phyloP scores from a whole-genome alignment of 2,888 invertebrate species.

The Eupithecia centaureata region DNA sequence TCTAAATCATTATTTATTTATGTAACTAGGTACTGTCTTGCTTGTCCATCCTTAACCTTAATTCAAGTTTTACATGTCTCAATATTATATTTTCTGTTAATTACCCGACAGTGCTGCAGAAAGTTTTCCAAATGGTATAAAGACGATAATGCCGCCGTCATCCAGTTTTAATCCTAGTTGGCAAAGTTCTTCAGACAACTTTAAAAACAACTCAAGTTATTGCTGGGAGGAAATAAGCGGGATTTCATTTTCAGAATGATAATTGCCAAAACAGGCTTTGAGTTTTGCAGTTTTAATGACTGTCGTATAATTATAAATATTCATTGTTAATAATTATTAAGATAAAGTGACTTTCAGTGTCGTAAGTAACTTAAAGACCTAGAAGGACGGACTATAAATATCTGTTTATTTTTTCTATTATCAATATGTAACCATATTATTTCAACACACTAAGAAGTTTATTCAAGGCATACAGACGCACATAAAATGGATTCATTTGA shows the following conservation, averaged over 20 bases:
- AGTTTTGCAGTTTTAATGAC: not conserved
- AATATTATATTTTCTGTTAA: not conserved
- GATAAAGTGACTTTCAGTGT: too few relatives aligned
- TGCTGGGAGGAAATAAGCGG: not conserved
- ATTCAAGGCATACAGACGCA: too few relatives aligned
- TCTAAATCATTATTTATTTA: too few relatives aligned
- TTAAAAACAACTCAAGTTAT: not conserved
- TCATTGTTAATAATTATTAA: not conserved
- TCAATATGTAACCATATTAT: too few relatives aligned
- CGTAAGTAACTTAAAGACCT: not conserved
- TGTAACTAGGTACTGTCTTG: not conserved
- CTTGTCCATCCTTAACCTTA: not conserved
- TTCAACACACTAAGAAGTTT: too few relatives aligned
- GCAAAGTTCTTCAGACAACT: not conserved
- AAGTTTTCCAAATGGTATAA: constrained; percentile 1
- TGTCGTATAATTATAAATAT: not conserved
- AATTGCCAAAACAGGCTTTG: constrained; percentile 5
- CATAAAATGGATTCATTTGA: too few relatives aligned
- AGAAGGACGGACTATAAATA: not conserved
- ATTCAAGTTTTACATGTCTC: not conserved
- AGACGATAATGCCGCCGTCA: not conserved
- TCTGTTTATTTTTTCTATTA: too few relatives aligned
- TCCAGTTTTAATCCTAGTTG: not conserved
- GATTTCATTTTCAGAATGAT: not conserved
- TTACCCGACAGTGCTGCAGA: constrained; percentile 4